Percentiles rank a stretch among this genome's conserved stretches.
These are phyloP conservation scores for Rhyacophila brunnea DNA, from an alignment of 1,140 invertebrate genomes.

Conservation along the genomic window DNA sequence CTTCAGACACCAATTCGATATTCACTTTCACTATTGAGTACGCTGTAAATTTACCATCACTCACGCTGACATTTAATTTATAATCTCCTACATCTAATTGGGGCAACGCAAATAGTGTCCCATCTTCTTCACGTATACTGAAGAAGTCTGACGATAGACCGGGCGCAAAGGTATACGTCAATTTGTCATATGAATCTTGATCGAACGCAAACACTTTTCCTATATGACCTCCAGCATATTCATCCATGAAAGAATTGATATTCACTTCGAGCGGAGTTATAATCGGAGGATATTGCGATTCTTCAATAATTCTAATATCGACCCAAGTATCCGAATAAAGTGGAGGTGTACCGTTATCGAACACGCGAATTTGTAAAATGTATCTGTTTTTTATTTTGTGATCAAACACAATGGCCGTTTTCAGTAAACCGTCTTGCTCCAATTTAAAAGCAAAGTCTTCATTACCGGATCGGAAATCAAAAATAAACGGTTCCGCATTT, in stretches of 20 bases:
- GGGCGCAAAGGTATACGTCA: constrained; percentile 56
- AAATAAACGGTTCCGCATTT: constrained; percentile 85
- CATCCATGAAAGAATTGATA: constrained; percentile 81
- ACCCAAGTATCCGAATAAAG: constrained; percentile 82
- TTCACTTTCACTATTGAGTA: constrained; percentile 72
- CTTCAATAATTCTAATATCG: constrained; percentile 79
- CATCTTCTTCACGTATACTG: constrained; percentile 71
- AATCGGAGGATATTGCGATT: constrained; percentile 84
- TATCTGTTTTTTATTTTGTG: constrained; percentile 76
- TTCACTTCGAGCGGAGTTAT: constrained; percentile 78
- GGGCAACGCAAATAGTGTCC: constrained; percentile 72
- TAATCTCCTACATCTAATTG: constrained; percentile 81
- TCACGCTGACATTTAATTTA: constrained; percentile 76
- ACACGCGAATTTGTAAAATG: constrained; percentile 77
- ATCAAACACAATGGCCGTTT: constrained; percentile 80
- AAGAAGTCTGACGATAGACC: constrained; percentile 64
- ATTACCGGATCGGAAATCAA: constrained; percentile 80
- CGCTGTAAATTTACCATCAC: constrained; percentile 77
- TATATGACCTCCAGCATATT: constrained; percentile 81
- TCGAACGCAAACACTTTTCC: constrained; percentile 82
- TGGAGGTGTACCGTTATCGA: constrained; percentile 85
- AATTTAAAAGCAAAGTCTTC: constrained; percentile 43
- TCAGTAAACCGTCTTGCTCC: constrained; percentile 74
- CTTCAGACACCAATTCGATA: constrained; percentile 72
- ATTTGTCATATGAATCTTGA: constrained; percentile 82